Conservation (phyloP, 2,113 vertebrate genomes). For the Python bivittatus region DNA sequence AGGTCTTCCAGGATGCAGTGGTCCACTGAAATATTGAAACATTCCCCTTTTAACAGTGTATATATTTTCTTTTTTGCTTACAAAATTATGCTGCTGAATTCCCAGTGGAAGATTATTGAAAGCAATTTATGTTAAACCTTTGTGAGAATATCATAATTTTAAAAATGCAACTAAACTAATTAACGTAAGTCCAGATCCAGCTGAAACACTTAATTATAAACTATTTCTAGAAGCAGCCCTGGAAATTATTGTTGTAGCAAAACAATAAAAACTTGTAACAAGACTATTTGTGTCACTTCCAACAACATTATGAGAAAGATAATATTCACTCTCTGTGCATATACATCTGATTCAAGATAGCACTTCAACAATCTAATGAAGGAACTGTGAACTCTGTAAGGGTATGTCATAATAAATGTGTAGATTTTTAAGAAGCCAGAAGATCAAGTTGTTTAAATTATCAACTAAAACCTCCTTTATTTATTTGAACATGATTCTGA, state of each 20-base stretch:
- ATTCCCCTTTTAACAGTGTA: neutral
- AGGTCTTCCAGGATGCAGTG: slow-evolving; percentile 1
- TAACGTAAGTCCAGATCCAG: neutral
- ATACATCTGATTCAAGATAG: neutral
- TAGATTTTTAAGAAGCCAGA: neutral
- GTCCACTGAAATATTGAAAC: neutral
- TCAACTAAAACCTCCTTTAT: no score
- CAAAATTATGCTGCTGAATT: neutral
- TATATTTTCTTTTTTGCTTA: neutral
- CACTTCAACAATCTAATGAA: neutral
- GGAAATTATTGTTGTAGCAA: neutral
- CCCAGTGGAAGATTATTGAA: neutral
- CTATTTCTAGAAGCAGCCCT: neutral
- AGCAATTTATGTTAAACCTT: neutral
- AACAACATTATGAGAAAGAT: neutral
- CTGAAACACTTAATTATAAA: neutral
- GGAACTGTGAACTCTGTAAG: neutral
- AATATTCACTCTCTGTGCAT: neutral
- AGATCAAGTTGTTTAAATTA: neutral
- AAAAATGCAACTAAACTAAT: neutral
- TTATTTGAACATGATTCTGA: neutral
- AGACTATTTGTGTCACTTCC: neutral
- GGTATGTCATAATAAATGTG: neutral
- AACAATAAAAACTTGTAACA: neutral
- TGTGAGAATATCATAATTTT: neutral